Evolutionary conservation across 2,113 vertebrate species (phyloP).

Genomic region (Bothrops jararaca): DNA sequence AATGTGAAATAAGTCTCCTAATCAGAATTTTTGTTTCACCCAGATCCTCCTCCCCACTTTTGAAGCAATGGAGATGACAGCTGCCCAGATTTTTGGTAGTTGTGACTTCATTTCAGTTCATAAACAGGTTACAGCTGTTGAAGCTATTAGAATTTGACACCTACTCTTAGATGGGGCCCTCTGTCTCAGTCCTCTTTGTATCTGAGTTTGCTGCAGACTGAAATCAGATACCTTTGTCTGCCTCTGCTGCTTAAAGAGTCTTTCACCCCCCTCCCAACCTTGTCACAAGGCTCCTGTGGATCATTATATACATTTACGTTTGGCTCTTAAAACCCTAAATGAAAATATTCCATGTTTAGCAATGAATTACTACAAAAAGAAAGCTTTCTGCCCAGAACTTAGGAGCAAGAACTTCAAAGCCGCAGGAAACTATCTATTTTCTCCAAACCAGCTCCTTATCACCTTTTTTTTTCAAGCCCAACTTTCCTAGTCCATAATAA

Average conservation of each 20-base stretch:
- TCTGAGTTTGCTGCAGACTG: constrained; percentile 69
- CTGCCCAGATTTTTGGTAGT: constrained; percentile 23
- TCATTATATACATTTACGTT: constrained; percentile 81
- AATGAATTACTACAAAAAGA: constrained; percentile 60
- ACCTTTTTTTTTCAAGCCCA: background rate
- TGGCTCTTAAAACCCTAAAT: constrained; percentile 75
- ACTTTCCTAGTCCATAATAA: constrained; percentile 10
- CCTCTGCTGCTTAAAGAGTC: constrained; percentile 76
- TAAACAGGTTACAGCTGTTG: constrained; percentile 63
- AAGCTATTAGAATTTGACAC: constrained; percentile 65
- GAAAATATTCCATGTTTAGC: constrained; percentile 69
- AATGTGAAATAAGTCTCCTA: constrained; percentile 17
- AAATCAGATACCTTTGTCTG: constrained; percentile 78
- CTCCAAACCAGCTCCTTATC: background rate
- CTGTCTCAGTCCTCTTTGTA: constrained; percentile 63
- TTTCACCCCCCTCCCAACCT: constrained; percentile 55
- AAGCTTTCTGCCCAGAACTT: constrained; percentile 46
- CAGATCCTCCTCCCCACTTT: background rate
- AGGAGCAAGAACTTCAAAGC: constrained; percentile 37
- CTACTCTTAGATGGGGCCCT: constrained; percentile 47
- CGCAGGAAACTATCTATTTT: constrained; percentile 30
- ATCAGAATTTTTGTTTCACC: background rate
- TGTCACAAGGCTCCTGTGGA: constrained; percentile 67
- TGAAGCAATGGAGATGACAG: constrained; percentile 13
- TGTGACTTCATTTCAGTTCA: constrained; percentile 51